A percentile compares a stretch with the other conserved stretches of the same genome.
These are phyloP conservation scores for Globia sparganii DNA, from an alignment of 2,888 invertebrate species.

Conservation along the genomic window DNA sequence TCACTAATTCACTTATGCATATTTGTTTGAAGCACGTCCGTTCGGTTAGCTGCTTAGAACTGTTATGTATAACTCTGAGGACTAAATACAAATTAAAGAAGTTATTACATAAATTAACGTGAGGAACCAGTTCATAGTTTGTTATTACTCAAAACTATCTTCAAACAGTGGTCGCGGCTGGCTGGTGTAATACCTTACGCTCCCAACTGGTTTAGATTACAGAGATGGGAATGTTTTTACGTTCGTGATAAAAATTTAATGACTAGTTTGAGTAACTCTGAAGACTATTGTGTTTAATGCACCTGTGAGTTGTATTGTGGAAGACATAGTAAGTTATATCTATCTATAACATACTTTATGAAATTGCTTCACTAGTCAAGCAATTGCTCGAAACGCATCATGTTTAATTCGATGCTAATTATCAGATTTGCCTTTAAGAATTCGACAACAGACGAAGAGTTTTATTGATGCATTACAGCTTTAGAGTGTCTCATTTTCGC, in stretches of 20 bases:
- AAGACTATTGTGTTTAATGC: slow-evolving; percentile 1
- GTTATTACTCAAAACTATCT: slow-evolving; percentile 48
- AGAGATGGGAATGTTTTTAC: slow-evolving; percentile 25
- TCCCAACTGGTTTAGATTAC: slow-evolving; percentile 32
- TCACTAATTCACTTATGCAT: slow-evolving; percentile 53
- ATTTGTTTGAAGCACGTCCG: slow-evolving; percentile 69
- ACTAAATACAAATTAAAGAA: slow-evolving; percentile 60
- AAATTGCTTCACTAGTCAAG: not conserved
- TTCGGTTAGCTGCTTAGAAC: slow-evolving; percentile 58
- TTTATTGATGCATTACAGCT: not conserved
- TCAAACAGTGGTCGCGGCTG: slow-evolving; percentile 22
- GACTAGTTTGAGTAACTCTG: slow-evolving; percentile 19
- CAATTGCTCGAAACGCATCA: not conserved
- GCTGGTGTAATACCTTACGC: slow-evolving; percentile 28
- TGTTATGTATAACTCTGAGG: slow-evolving; percentile 66
- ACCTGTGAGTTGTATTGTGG: not conserved
- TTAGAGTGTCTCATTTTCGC: not conserved
- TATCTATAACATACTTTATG: not conserved
- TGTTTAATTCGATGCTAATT: not conserved
- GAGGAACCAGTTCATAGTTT: slow-evolving; percentile 53
- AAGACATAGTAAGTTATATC: not conserved
- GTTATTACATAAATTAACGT: slow-evolving; percentile 64
- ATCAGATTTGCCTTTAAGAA: not conserved
- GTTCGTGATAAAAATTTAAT: slow-evolving; percentile 30
- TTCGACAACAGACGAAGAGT: not conserved